Evolutionary conservation across 2,888 invertebrate genomes (phyloP).

Genomic region (Timandra comae): DNA sequence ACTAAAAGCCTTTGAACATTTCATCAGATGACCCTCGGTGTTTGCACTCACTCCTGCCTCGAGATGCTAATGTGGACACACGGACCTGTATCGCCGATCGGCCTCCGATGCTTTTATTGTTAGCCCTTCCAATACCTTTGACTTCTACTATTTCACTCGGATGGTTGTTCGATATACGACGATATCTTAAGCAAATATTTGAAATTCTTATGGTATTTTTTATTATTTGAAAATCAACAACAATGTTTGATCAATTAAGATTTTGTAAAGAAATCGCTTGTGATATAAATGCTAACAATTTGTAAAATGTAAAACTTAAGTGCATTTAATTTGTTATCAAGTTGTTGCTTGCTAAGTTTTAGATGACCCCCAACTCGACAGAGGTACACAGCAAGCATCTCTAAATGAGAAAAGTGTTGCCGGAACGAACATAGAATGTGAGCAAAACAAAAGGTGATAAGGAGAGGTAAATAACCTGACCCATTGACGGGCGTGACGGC

Average conservation of each 20-base stretch:
- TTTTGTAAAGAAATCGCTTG: no score
- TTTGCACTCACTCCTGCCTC: conserved; percentile 73
- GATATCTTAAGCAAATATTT: conserved; percentile 57
- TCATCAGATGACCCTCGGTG: conserved; percentile 76
- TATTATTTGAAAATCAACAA: conserved; percentile 8
- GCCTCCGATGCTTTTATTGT: conserved; percentile 68
- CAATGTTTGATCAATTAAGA: background rate
- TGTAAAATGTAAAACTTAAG: no score
- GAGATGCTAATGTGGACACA: conserved; percentile 77
- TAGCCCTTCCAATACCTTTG: conserved; percentile 55
- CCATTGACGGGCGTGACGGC: conserved; percentile 64
- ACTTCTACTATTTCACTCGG: conserved; percentile 64
- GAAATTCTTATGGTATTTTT: conserved; percentile 25
- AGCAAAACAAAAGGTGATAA: conserved; percentile 76
- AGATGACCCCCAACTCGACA: no score
- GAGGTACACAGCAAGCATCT: background rate
- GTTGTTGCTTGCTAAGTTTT: no score
- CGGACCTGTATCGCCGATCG: conserved; percentile 75
- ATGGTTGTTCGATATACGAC: conserved; percentile 49
- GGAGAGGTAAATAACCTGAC: conserved; percentile 74
- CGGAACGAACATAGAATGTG: conserved; percentile 59
- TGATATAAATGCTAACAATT: no score
- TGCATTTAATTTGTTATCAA: no score
- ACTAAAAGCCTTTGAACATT: conserved; percentile 78
- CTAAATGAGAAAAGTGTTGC: conserved; percentile 11